phyloP scores from a whole-genome alignment of 2,113 vertebrate species.

The Ictidomys tridecemlineatus region DNA sequence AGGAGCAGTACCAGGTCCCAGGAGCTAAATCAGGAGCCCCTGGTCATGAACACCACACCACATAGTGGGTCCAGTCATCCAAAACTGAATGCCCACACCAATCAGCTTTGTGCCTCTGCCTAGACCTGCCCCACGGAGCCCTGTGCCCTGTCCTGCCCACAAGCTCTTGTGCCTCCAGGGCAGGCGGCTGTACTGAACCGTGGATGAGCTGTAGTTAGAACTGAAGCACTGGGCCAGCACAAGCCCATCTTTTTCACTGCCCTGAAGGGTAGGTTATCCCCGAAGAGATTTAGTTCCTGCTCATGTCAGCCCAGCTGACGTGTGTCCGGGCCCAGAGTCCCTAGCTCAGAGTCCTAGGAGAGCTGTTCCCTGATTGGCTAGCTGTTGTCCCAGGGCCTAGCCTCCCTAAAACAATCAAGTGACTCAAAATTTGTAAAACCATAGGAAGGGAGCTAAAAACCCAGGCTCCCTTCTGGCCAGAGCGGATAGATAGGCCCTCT shows the following conservation, averaged over 20 bases:
- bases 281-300: not conserved
- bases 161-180: accelerated
- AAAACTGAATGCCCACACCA: not conserved
- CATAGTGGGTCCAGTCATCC: accelerated
- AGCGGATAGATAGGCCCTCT: not conserved
- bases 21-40: not conserved
- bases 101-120: not conserved
- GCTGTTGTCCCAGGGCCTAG: not conserved
- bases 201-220: not conserved
- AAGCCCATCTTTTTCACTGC: not conserved
- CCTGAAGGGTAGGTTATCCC: not conserved
- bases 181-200: not conserved
- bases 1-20: not conserved
- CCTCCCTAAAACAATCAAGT: not conserved
- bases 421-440: conserved; percentile 10
- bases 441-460: not conserved
- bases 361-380: not conserved
- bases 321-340: not conserved
- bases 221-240: not conserved
- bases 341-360: not conserved
- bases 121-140: not conserved
- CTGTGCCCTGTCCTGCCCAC: accelerated
- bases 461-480: not conserved
- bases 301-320: not conserved
- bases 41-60: not conserved